These are phyloP conservation scores for Myiotriccus ornatus DNA, from an alignment of 2,797 vertebrate species.

Conservation along the genomic window DNA sequence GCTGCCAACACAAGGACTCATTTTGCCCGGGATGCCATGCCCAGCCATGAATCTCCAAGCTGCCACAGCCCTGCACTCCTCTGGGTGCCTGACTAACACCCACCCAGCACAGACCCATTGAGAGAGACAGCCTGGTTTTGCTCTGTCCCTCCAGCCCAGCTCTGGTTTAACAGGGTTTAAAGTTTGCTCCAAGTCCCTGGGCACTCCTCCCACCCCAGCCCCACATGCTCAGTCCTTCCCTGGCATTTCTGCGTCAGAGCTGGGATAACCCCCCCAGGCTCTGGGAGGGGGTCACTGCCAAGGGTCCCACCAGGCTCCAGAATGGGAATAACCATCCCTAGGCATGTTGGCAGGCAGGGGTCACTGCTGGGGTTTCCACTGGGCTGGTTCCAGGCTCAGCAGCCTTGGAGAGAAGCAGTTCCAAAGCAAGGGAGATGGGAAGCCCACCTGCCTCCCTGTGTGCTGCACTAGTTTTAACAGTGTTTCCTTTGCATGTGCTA, in stretches of 20 bases:
- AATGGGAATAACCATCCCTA: not conserved
- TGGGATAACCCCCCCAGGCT: not conserved
- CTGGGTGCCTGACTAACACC: not conserved
- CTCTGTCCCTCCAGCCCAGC: not conserved
- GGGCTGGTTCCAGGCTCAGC: not conserved
- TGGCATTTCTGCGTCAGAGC: not conserved
- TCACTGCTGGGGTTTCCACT: not conserved
- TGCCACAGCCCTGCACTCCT: not conserved
- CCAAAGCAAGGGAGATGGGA: not conserved
- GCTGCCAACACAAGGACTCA: not conserved
- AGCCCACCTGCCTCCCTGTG: not conserved
- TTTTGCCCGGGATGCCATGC: not conserved
- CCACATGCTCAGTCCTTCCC: rapidly evolving
- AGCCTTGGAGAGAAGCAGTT: not conserved
- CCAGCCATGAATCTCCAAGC: rapidly evolving
- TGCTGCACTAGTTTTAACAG: not conserved
- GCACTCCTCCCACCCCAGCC: not conserved
- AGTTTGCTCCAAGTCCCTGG: not conserved
- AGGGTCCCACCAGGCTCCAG: not conserved
- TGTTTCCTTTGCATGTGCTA: not conserved
- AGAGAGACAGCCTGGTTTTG: not conserved
- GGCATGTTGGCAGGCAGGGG: not conserved
- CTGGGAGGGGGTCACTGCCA: not conserved
- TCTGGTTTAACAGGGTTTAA: not conserved
- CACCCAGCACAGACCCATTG: not conserved